phyloP scores from a whole-genome alignment of 2,888 invertebrate species.

The Cerastis leucographa region DNA sequence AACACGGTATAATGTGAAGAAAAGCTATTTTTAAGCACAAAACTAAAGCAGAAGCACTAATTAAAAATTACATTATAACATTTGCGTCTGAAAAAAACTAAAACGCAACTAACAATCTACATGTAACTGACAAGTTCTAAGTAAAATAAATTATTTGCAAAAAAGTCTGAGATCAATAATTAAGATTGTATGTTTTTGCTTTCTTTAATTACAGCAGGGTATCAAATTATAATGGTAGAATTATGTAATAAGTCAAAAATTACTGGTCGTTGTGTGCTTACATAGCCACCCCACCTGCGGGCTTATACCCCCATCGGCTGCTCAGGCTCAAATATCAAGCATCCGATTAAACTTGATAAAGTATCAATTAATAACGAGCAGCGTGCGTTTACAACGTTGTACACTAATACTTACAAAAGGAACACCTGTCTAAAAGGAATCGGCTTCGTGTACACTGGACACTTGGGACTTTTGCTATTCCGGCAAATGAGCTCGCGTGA shows the following conservation, averaged over 20 bases:
- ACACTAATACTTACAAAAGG: conserved; percentile 44
- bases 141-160: conserved; percentile 34
- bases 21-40: conserved; percentile 9
- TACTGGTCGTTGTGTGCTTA: conserved; percentile 6
- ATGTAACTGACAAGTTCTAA: conserved; percentile 12
- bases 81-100: background rate
- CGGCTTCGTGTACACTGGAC: conserved; percentile 25
- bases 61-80: conserved; percentile 24
- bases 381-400: conserved; percentile 41
- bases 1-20: background rate
- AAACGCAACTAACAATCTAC: background rate
- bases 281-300: conserved; percentile 54
- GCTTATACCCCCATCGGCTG: conserved; percentile 37
- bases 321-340: conserved; percentile 54
- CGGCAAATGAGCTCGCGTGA: background rate
- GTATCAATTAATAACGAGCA: conserved; percentile 60
- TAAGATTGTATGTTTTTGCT: conserved; percentile 49
- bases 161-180: conserved; percentile 49
- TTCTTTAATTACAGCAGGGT: conserved; percentile 40
- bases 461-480: background rate
- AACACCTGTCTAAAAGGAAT: conserved; percentile 49
- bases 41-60: conserved; percentile 7
- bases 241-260: conserved; percentile 49
- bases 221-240: conserved; percentile 38
- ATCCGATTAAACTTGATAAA: conserved; percentile 60